Evolutionary conservation across 1,140 invertebrate genomes (phyloP).

Genomic region (Paramacrobiotus metropolitanus): DNA sequence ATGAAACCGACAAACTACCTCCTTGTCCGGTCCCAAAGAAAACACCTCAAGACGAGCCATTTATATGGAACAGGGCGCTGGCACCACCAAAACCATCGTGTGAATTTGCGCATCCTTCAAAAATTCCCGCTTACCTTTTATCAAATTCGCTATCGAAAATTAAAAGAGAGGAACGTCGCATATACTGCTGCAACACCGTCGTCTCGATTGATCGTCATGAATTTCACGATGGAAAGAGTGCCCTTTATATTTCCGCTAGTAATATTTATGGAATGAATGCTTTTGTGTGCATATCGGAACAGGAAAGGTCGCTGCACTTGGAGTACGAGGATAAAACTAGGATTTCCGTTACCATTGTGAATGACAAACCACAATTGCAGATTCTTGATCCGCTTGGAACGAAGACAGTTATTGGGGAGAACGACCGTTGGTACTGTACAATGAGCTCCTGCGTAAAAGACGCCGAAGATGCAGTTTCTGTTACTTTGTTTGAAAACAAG

Average conservation of each 20-base stretch:
- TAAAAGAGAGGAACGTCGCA: neutral
- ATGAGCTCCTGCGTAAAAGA: no score
- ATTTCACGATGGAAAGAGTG: neutral
- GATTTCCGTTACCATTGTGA: no score
- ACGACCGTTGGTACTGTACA: no score
- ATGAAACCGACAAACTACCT: no score
- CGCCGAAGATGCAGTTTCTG: no score
- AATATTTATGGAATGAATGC: neutral
- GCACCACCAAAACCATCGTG: neutral
- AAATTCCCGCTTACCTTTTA: neutral
- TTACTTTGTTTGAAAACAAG: no score
- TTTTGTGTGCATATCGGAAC: neutral
- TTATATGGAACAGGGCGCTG: neutral
- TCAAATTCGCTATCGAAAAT: neutral
- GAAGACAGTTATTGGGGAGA: no score
- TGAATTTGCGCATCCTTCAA: neutral
- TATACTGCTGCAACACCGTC: neutral
- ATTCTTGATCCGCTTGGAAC: no score
- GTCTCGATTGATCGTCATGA: neutral
- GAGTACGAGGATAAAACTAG: no score
- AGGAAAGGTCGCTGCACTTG: neutral
- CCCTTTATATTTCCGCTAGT: neutral
- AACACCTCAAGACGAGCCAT: neutral
- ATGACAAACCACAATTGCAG: no score
- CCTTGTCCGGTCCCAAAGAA: neutral